phyloP scores from a whole-genome alignment of 2,113 vertebrate species.

The Prunella himalayana region DNA sequence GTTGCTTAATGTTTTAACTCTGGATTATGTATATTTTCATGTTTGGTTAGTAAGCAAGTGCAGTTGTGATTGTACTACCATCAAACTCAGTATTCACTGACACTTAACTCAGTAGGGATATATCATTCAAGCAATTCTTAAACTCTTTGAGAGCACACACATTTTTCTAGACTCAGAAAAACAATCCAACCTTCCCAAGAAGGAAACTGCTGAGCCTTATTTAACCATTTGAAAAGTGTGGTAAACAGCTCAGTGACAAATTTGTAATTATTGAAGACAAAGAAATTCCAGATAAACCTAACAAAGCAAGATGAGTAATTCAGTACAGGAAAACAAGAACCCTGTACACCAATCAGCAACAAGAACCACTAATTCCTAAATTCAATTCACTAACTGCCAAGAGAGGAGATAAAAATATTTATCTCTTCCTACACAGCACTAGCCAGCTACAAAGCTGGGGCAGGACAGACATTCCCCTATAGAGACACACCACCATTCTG shows the following conservation, averaged over 20 bases:
- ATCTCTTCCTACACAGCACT: neutral
- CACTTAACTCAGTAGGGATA: neutral
- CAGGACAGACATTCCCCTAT: neutral
- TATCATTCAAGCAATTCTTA: neutral
- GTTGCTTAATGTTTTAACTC: neutral
- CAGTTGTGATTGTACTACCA: neutral
- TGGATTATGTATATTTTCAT: neutral
- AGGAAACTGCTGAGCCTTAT: neutral
- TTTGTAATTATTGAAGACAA: neutral
- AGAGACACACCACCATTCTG: neutral
- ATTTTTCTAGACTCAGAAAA: neutral
- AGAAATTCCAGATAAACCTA: neutral
- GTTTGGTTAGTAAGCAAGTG: neutral
- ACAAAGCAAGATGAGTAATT: conserved; percentile 35
- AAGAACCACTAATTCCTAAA: neutral
- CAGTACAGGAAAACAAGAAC: neutral
- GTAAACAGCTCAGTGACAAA: neutral
- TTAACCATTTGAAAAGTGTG: neutral
- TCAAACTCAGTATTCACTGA: neutral
- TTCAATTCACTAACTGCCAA: conserved; percentile 24
- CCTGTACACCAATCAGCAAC: neutral
- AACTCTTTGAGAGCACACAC: neutral
- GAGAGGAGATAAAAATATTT: neutral
- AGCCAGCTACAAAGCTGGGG: neutral
- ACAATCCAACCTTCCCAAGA: neutral